A percentile compares a stretch with the other conserved stretches of the same genome.
phyloP scores from a whole-genome alignment of 1,140 invertebrate genomes.

The Sipha flava region DNA sequence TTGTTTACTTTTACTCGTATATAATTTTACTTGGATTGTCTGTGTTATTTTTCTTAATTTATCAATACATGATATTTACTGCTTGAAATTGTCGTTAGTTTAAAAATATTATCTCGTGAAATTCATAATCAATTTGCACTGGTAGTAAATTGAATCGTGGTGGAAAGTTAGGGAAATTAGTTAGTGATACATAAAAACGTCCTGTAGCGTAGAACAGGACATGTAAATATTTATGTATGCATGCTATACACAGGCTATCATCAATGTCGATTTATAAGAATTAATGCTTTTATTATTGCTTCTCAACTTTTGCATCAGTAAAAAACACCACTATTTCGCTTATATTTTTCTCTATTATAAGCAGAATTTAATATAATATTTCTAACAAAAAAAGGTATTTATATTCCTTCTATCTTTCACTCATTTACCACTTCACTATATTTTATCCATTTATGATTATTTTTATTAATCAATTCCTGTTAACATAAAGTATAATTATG shows the following conservation, averaged over 20 bases:
- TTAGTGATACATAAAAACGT: not conserved
- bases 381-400: not conserved
- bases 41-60: not conserved
- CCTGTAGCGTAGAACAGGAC: not conserved
- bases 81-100: constrained; percentile 6
- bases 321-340: not conserved
- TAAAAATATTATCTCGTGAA: not conserved
- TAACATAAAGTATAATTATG: no score
- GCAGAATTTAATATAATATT: not conserved
- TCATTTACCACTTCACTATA: not conserved
- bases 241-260: not conserved
- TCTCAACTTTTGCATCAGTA: not conserved
- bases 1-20: not conserved
- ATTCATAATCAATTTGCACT: not conserved
- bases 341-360: not conserved
- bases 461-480: not conserved
- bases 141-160: not conserved
- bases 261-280: not conserved
- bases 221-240: not conserved
- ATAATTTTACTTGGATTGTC: not conserved
- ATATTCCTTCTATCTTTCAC: not conserved
- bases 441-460: not conserved
- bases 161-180: not conserved
- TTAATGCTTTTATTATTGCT: not conserved
- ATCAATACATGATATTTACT: not conserved